Base-by-base conservation (phyloP, 2,113 vertebrate genomes). In the Hemibagrus wyckioides region DNA sequence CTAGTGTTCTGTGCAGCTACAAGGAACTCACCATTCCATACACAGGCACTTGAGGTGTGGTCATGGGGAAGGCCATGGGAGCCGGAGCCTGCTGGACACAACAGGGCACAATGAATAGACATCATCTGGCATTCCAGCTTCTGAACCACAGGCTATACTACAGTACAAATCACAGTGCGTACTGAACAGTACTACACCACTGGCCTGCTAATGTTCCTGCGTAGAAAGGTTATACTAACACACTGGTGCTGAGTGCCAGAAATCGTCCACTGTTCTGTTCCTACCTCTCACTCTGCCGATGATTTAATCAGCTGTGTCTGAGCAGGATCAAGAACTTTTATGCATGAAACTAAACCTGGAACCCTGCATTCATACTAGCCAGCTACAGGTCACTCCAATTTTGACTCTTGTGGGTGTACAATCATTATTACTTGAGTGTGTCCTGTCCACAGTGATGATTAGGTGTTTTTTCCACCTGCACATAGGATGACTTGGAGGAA, bases 1-100 rank as follows among this genome's bases (percentile, higher is more conserved):
- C 28, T 83, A 48, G 50, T 36, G 57, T 6, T 33, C n/a, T 44
- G 59, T n/a, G 52, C 15, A 69, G 65, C 33, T 65, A 13, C n/a
- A 54, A 30, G 39, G 75, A 59, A 85, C 97, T 96, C 92, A 97
- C 97, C 97, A 98, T 97, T 96, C 97, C 96, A 93, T 97, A 97
- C 89, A 97, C 93, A 97, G 97, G 97, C 96, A 97, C 96, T 97
- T 98, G 96, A 91, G 97, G 95, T 92, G 96, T 95, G 90, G 96
- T 95, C 95, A 97, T 91, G 87, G 96, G 96, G 91, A 96, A 97
- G 52, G 95, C 88, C 90, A 97, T 93, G 80, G 96, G 95, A 91
- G 96, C 95, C 85, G 96, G 96, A 94, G 96, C 96, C 95, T 96
- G 86, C 91, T 93, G 90, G 11, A 88, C 86, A 76, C 30, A 57